phyloP scores from a whole-genome alignment of 2,888 invertebrate genomes.

The Drosophila recens region DNA sequence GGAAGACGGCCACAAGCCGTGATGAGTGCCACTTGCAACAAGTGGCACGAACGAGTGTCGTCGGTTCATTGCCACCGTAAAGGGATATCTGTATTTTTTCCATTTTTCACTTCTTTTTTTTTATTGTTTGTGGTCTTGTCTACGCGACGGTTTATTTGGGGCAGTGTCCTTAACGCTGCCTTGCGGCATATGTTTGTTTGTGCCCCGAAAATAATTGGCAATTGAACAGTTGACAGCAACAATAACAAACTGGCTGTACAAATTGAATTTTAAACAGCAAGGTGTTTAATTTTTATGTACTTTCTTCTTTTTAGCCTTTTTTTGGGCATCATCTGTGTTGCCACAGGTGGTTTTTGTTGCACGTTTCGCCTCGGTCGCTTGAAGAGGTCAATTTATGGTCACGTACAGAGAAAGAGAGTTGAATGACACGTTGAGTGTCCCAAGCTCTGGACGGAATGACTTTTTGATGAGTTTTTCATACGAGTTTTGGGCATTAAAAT shows the following conservation, averaged over 20 bases:
- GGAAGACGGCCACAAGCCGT: not conserved
- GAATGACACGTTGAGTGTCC: conserved; percentile 56
- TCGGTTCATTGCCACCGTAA: conserved; percentile 50
- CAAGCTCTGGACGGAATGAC: conserved; percentile 30
- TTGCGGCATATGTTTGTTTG: conserved; percentile 26
- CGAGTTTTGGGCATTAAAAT: conserved; percentile 16
- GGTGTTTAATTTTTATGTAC: conserved; percentile 39
- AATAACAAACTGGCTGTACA: conserved; percentile 21
- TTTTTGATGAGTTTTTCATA: conserved; percentile 26
- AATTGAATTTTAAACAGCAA: conserved; percentile 51
- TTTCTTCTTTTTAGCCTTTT: conserved; percentile 41
- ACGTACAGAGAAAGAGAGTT: conserved; percentile 54
- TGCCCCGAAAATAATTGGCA: conserved; percentile 63
- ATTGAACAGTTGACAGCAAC: conserved; percentile 58
- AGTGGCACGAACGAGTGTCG: conserved; percentile 16
- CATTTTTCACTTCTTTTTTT: not conserved
- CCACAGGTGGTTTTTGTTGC: conserved; percentile 67
- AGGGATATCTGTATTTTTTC: not conserved
- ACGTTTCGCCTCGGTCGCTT: conserved; percentile 36
- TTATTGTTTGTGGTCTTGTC: conserved; percentile 29
- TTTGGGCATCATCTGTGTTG: conserved; percentile 47
- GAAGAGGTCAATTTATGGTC: conserved; percentile 64
- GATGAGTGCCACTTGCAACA: conserved; percentile 44
- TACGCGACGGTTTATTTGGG: conserved; percentile 23
- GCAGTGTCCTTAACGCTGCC: conserved; percentile 38